Evolutionary conservation across 2,797 vertebrate genomes (phyloP), one percentile per base, ranked within the genome.

Genomic region (Hydrophis major): DNA sequence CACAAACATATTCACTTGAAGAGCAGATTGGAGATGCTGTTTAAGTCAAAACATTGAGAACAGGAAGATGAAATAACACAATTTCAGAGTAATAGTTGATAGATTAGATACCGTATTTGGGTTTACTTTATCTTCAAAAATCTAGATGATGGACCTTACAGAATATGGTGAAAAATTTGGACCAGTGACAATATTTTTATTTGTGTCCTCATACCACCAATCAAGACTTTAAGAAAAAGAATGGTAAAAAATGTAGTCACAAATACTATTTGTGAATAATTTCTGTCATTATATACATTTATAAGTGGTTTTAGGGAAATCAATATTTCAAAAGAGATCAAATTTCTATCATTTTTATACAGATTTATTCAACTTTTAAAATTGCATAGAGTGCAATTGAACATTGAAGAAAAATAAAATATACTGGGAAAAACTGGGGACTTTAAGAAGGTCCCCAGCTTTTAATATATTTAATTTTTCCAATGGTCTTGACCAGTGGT

Each of bases 11-110:
- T 97, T 99, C 99, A 90, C 98, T 99, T 95, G 99, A 97, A 14
- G 99, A 99, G 96, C 99, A 99, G 22, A 98, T 98, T 86, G 99
- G 99, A 95, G 98, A 98, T 78, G 97, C 99, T 99, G 94, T 96
- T 91, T 93, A n/a, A 97, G 95, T 97, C 78, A 97, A 57, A 97
- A 88, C 96, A 92, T 96, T 28, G 93, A 78, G 89, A 95, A 95
- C 90, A 93, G 94, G 94, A 90, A 88, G 92, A 94, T 55, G 69
- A 61, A 86, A 4, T 0, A 88, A 94, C 28, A 4, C n/a, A 74
- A 91, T 93, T 93, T 27, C 0, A 89, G 3, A 1, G n/a, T 92
- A 91, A 42, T 20, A 92, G 57, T 86, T 78, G 12, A 14, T 86
- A 91, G 93, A 63, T 22, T 86, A 55, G 13, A 86, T 28, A 89